Evolutionary conservation across 2,888 invertebrate species (phyloP).

Genomic region (Drosophila antonietae): DNA sequence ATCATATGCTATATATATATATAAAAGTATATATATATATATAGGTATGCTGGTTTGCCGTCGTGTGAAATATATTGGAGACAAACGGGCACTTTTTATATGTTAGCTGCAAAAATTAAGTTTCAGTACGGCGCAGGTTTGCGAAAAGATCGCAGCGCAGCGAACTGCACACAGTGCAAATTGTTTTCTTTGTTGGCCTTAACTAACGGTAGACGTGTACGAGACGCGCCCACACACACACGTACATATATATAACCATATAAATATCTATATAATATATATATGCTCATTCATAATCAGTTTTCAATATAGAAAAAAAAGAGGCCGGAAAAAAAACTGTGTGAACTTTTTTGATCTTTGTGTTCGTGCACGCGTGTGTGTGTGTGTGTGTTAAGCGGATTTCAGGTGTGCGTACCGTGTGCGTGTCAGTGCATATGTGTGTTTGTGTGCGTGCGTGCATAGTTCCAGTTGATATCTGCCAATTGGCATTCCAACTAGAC

Average conservation of each 20-base stretch:
- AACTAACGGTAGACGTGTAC: constrained; percentile 35
- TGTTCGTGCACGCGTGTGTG: background rate
- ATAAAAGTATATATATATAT: constrained; percentile 17
- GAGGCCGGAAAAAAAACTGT: constrained; percentile 9
- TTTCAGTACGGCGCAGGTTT: constrained; percentile 81
- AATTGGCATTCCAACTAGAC: constrained; percentile 27
- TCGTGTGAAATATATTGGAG: constrained; percentile 82
- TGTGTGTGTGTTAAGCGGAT: background rate
- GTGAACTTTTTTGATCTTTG: constrained; percentile 9
- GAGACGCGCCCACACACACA: constrained; percentile 12
- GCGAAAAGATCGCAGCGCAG: constrained; percentile 76
- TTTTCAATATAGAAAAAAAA: constrained; percentile 13
- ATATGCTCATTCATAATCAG: constrained; percentile 20
- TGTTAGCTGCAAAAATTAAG: constrained; percentile 76
- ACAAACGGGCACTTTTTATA: constrained; percentile 77
- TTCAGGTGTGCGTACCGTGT: constrained; percentile 7
- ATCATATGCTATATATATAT: constrained; percentile 26
- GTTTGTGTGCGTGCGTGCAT: constrained; percentile 5
- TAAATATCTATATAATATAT: constrained; percentile 2
- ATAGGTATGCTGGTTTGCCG: constrained; percentile 33
- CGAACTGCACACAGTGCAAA: constrained; percentile 45
- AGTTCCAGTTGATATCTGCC: constrained; percentile 27
- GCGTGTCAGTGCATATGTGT: background rate
- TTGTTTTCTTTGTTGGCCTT: constrained; percentile 18
- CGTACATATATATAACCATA: background rate